Conservation (phyloP, 1,140 invertebrate genomes). For the Penaeus vannamei region DNA sequence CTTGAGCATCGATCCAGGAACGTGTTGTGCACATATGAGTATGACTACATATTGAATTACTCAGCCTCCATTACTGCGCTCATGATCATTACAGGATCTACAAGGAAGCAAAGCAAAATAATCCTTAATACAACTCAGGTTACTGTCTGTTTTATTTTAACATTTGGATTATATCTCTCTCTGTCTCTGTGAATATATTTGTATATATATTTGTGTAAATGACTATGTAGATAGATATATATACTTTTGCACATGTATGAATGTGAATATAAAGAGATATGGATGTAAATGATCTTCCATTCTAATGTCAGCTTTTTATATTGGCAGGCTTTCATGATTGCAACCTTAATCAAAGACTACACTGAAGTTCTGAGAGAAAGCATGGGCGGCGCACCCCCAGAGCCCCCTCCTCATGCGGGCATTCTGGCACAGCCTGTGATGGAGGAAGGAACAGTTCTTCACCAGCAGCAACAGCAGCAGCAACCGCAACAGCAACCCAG, state of each 20-base stretch:
- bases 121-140: slow-evolving; percentile 90
- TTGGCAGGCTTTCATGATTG: slow-evolving; percentile 90
- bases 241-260: no score
- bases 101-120: slow-evolving; percentile 89
- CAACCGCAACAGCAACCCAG: slow-evolving; percentile 4
- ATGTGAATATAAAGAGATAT: background rate
- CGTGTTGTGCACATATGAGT: slow-evolving; percentile 90
- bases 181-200: slow-evolving; percentile 4
- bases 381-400: background rate
- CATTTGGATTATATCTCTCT: slow-evolving; percentile 2
- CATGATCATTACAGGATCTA: slow-evolving; percentile 83
- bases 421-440: slow-evolving; percentile 35
- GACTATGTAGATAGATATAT: no score
- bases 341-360: slow-evolving; percentile 93
- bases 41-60: slow-evolving; percentile 87
- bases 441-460: slow-evolving; percentile 2
- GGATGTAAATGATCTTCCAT: no score
- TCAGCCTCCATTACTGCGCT: slow-evolving; percentile 90
- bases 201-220: background rate
- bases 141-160: slow-evolving; percentile 62
- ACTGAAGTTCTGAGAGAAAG: slow-evolving; percentile 81
- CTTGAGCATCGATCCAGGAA: slow-evolving; percentile 89
- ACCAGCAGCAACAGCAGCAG: slow-evolving; percentile 1
- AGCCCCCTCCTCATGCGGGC: slow-evolving; percentile 35
- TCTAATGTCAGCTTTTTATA: no score